phyloP scores from a whole-genome alignment of 2,113 vertebrate genomes.

The Prionailurus bengalensis region DNA sequence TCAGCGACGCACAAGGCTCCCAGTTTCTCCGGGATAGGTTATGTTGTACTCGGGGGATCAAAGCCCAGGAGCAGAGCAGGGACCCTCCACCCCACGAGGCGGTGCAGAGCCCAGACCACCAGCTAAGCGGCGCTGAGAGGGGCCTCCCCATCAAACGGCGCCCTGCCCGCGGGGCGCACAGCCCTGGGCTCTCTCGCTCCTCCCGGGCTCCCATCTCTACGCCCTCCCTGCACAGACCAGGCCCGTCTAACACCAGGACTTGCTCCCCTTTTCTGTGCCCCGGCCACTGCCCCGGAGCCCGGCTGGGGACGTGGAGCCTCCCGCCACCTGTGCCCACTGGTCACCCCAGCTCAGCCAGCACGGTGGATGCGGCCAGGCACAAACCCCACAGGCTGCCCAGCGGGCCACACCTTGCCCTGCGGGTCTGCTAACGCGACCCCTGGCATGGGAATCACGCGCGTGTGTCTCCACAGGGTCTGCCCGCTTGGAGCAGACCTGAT shows the following conservation, averaged over 20 bases:
- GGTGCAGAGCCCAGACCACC: neutral
- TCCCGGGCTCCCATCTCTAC: fast-evolving
- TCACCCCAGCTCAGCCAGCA: neutral
- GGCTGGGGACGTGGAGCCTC: neutral
- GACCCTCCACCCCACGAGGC: no score
- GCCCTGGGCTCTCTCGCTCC: fast-evolving
- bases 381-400: neutral
- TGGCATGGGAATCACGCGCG: fast-evolving
- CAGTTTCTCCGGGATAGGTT: fast-evolving
- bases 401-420: neutral
- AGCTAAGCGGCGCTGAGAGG: fast-evolving
- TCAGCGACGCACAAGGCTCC: fast-evolving
- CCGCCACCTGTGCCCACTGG: fast-evolving
- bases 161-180: fast-evolving
- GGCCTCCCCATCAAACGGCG: fast-evolving
- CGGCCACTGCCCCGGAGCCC: fast-evolving
- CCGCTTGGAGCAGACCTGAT: fast-evolving
- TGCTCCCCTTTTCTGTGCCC: neutral
- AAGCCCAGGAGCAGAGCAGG: neutral
- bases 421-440: neutral
- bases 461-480: neutral
- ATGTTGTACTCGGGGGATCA: no score
- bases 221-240: fast-evolving
- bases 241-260: neutral
- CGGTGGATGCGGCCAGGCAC: fast-evolving